phyloP scores from a whole-genome alignment of 2,888 invertebrate species.

The Tenthredo distinguenda region DNA sequence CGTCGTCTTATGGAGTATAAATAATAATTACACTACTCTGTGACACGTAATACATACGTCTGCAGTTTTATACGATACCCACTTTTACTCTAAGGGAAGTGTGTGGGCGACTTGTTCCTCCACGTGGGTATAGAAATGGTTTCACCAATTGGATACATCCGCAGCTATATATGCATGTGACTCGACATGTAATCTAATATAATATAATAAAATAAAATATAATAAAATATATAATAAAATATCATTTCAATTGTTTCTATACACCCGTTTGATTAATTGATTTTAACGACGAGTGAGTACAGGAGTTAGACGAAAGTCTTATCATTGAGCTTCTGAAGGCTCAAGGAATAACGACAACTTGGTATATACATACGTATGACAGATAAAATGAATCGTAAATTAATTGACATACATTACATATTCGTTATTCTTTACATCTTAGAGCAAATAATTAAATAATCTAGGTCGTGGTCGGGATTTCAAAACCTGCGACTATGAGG shows the following conservation, averaged over 20 bases:
- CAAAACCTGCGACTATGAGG: neutral
- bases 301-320: neutral
- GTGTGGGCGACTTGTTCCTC: conserved; percentile 34
- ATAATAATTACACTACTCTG: neutral
- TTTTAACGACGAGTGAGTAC: neutral
- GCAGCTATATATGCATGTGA: neutral
- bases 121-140: conserved; percentile 43
- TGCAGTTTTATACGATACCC: neutral
- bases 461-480: neutral
- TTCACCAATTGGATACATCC: conserved; percentile 42
- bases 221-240: neutral
- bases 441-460: neutral
- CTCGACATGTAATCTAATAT: conserved; percentile 6
- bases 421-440: neutral
- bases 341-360: neutral
- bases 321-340: neutral
- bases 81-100: conserved; percentile 35
- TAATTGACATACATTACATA: neutral
- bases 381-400: conserved; percentile 1
- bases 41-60: neutral
- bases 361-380: neutral
- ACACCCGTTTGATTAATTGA: neutral
- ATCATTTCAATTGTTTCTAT: neutral
- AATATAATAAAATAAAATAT: neutral
- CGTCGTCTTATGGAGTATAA: neutral